Conservation (phyloP, 2,888 invertebrate genomes). For the Escarpia spicata region DNA sequence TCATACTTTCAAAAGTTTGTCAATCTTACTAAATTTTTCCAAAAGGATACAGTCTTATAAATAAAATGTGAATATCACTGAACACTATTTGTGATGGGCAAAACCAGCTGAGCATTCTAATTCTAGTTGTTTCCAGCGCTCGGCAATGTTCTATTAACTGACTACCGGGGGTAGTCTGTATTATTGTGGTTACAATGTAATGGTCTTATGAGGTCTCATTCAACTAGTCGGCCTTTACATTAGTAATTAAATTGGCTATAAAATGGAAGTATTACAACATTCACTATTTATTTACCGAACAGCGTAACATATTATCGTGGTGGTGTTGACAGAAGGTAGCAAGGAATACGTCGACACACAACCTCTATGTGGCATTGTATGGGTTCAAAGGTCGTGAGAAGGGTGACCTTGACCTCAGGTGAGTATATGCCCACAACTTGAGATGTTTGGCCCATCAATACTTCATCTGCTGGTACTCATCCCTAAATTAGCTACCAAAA, state of each 20-base stretch:
- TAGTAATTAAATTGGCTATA: background rate
- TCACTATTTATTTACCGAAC: background rate
- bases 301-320: background rate
- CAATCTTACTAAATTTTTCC: background rate
- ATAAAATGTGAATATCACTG: too few relatives aligned
- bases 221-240: background rate
- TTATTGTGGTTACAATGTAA: too few relatives aligned
- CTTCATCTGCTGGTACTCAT: background rate
- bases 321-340: background rate
- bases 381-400: constrained; percentile 94
- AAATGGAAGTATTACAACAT: background rate
- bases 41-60: background rate
- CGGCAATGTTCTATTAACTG: too few relatives aligned
- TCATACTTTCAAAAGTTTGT: background rate
- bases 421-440: constrained; percentile 49
- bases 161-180: too few relatives aligned
- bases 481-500: too few relatives aligned
- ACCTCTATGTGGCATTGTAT: constrained; percentile 86
- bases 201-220: too few relatives aligned
- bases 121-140: too few relatives aligned
- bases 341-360: background rate
- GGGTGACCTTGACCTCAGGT: constrained; percentile 92
- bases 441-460: background rate
- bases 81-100: too few relatives aligned
- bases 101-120: too few relatives aligned